Evolutionary conservation across 2,113 vertebrate species (phyloP).

Genomic region (Saimiri boliviensis): DNA sequence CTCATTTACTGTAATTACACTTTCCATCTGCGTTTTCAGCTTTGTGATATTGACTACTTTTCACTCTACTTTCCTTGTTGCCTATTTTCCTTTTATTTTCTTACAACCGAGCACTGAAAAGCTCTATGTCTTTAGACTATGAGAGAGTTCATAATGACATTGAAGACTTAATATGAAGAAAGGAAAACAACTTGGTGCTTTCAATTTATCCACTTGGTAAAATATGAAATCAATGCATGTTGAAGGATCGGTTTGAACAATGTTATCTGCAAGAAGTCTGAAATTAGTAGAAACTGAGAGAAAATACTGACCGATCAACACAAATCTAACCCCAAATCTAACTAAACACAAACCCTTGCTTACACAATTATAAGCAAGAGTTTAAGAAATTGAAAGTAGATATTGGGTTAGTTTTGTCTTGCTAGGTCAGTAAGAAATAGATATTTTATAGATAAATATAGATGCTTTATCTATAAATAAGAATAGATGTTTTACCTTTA

Average conservation of each 20-base stretch:
- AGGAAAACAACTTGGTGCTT: neutral
- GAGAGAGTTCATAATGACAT: neutral
- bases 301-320: neutral
- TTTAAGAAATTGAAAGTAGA: too few relatives aligned
- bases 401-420: constrained; percentile 24
- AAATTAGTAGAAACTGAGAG: neutral
- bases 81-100: neutral
- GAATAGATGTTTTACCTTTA: too few relatives aligned
- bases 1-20: neutral
- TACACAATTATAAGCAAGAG: neutral
- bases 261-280: constrained; percentile 32
- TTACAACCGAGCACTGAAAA: neutral
- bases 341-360: neutral
- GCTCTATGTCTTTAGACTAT: neutral
- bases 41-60: neutral
- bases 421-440: constrained; percentile 13
- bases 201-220: constrained; percentile 4
- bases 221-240: constrained; percentile 22
- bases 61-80: neutral
- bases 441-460: neutral
- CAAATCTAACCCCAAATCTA: constrained; percentile 42
- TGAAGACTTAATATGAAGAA: constrained; percentile 19
- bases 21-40: constrained; percentile 12
- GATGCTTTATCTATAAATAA: too few relatives aligned
- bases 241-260: neutral